A percentile compares a stretch with the other conserved stretches of the same genome.
Evolutionary conservation across 2,113 vertebrate species (phyloP).

Genomic region (Phalacrocorax pelagicus): DNA sequence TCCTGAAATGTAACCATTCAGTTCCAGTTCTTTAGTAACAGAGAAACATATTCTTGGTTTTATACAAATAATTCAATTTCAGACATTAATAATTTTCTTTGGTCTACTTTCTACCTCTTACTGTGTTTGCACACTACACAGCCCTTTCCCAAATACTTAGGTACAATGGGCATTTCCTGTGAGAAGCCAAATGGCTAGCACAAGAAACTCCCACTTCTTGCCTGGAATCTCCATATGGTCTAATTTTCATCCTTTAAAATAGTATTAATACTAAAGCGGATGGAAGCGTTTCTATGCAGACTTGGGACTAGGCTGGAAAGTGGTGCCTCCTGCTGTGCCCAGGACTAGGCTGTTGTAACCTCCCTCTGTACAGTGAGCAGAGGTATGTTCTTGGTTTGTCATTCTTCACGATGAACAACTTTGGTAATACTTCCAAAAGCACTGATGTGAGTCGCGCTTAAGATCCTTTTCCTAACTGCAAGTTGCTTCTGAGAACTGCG

Average conservation of each 20-base stretch:
- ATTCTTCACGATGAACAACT: rapidly evolving
- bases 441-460: rapidly evolving
- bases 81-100: background rate
- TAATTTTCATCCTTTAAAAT: background rate
- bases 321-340: background rate
- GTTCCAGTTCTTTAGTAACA: background rate
- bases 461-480: background rate
- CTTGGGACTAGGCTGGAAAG: background rate
- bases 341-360: rapidly evolving
- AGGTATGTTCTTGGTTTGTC: background rate
- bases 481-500: background rate
- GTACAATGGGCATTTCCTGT: background rate
- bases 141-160: background rate
- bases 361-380: background rate
- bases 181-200: background rate
- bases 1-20: background rate
- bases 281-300: rapidly evolving
- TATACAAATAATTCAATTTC: background rate
- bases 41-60: background rate
- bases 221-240: background rate
- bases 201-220: background rate
- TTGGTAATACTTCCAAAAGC: background rate
- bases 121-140: background rate
- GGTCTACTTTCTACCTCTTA: background rate
- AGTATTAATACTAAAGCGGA: background rate